A percentile compares a stretch with the other conserved stretches of the same genome.
These are phyloP conservation scores for Nothura maculosa DNA, from an alignment of 2,797 vertebrate species.

Conservation along the genomic window DNA sequence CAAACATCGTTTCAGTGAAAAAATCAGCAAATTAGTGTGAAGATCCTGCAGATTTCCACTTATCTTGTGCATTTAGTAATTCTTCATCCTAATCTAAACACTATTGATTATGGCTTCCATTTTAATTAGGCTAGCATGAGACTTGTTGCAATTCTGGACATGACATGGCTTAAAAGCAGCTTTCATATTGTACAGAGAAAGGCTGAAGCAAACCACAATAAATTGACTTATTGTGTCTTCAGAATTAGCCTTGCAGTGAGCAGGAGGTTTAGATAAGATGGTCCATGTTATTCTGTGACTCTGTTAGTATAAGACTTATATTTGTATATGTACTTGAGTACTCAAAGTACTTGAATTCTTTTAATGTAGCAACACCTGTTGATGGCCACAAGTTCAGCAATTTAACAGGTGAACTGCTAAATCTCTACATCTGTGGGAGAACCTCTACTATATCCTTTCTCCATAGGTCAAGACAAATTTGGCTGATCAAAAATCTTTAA, in stretches of 20 bases:
- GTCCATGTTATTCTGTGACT: neutral
- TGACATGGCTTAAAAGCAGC: neutral
- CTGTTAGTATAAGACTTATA: neutral
- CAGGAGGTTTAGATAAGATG: neutral
- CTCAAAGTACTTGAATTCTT: neutral
- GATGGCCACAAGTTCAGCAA: neutral
- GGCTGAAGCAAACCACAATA: neutral
- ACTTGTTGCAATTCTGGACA: neutral
- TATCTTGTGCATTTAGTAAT: neutral
- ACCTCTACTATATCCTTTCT: neutral
- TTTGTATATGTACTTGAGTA: neutral
- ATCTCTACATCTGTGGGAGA: neutral
- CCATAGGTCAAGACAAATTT: neutral
- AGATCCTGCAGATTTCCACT: neutral
- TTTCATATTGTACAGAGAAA: neutral
- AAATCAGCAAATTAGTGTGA: neutral
- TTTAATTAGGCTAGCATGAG: accelerated
- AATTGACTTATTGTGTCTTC: neutral
- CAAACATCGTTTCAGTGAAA: neutral
- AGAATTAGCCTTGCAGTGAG: neutral
- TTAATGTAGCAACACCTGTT: neutral
- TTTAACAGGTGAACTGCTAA: neutral
- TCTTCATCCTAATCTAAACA: neutral
- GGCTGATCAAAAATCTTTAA: neutral
- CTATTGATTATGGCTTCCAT: neutral